Conservation (phyloP, 2,888 invertebrate genomes). For the Parnassius apollo region DNA sequence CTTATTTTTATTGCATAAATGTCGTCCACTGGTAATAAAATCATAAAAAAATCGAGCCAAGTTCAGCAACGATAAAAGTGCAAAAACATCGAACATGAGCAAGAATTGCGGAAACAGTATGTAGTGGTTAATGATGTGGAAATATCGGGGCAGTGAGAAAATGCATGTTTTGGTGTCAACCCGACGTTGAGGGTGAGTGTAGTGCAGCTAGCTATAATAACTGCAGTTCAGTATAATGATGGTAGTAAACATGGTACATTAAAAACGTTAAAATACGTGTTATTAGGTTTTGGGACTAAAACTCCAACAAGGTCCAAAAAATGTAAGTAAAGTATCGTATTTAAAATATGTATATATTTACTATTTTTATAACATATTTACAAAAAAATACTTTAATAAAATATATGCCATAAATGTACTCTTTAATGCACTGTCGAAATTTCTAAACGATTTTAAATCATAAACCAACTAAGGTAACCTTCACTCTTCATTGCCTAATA, state of each 20-base stretch:
- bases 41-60: slow-evolving; percentile 9
- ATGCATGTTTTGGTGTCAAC: slow-evolving; percentile 40
- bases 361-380: too few relatives aligned
- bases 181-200: slow-evolving; percentile 14
- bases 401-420: too few relatives aligned
- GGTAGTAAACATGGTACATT: neutral
- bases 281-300: too few relatives aligned
- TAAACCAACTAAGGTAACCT: too few relatives aligned
- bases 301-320: too few relatives aligned
- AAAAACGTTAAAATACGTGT: neutral
- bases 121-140: slow-evolving; percentile 64
- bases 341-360: too few relatives aligned
- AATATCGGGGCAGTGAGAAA: slow-evolving; percentile 52
- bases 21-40: slow-evolving; percentile 4
- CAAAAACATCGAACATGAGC: slow-evolving; percentile 55
- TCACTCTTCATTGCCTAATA: too few relatives aligned
- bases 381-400: too few relatives aligned
- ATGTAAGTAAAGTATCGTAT: too few relatives aligned
- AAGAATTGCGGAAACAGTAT: slow-evolving; percentile 56
- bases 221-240: neutral
- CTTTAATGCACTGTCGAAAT: too few relatives aligned
- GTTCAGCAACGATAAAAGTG: slow-evolving; percentile 31
- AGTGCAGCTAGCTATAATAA: neutral
- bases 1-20: slow-evolving; percentile 14
- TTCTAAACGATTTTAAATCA: too few relatives aligned